Percentiles rank a stretch among this genome's conserved stretches.
These are phyloP conservation scores for Phyllostomus discolor DNA, from an alignment of 2,113 vertebrate species.

Conservation along the genomic window DNA sequence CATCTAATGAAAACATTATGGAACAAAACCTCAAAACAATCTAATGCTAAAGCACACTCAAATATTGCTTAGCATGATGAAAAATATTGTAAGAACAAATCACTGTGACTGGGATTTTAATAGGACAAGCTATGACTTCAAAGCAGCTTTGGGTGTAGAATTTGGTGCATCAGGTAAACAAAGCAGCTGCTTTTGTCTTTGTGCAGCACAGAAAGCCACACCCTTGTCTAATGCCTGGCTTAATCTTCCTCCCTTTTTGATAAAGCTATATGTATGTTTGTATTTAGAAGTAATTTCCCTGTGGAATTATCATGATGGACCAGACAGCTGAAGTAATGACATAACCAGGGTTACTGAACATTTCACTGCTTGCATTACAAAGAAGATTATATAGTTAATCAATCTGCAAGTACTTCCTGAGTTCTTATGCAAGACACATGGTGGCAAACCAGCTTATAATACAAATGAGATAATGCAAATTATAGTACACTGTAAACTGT, in stretches of 20 bases:
- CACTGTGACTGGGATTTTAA: slow-evolving; percentile 14
- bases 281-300: slow-evolving; percentile 11
- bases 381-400: slow-evolving; percentile 63
- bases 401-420: slow-evolving; percentile 48
- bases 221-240: background rate
- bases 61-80: slow-evolving; percentile 35
- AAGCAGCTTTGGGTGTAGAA: background rate
- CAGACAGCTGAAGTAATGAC: slow-evolving; percentile 53
- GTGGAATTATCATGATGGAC: slow-evolving; percentile 33
- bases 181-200: background rate
- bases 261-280: background rate
- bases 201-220: background rate
- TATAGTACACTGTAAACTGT: background rate
- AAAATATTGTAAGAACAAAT: slow-evolving; percentile 1
- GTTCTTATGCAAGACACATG: slow-evolving; percentile 25
- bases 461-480: slow-evolving; percentile 36
- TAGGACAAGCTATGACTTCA: background rate
- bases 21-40: slow-evolving; percentile 37
- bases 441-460: slow-evolving; percentile 4
- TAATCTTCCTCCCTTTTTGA: background rate
- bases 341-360: slow-evolving; percentile 61
- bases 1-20: slow-evolving; percentile 66
- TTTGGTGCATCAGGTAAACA: background rate
- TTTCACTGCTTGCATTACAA: slow-evolving; percentile 56
- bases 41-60: background rate